These are phyloP conservation scores for Ormyrus rosae DNA, from an alignment of 2,888 invertebrate species.

Conservation along the genomic window DNA sequence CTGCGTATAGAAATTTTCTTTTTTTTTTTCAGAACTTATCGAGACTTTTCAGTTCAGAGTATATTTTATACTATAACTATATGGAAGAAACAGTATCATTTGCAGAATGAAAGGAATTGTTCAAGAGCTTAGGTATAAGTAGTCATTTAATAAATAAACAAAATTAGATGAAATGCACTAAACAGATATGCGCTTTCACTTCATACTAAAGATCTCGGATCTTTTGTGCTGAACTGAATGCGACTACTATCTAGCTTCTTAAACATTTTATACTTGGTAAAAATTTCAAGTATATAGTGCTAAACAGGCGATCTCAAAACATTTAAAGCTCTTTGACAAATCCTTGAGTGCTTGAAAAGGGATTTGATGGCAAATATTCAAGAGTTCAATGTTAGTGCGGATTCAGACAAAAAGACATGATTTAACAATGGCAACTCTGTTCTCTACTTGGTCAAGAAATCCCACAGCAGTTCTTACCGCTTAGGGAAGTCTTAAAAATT, in stretches of 20 bases:
- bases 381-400: conserved; percentile 25
- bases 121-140: conserved; percentile 6
- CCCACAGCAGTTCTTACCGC: conserved; percentile 11
- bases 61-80: conserved; percentile 31
- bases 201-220: conserved; percentile 6
- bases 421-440: conserved; percentile 43
- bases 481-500: conserved; percentile 31
- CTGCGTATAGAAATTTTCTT: conserved; percentile 18
- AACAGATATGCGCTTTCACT: conserved; percentile 17
- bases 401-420: conserved; percentile 9
- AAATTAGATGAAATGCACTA: conserved; percentile 24
- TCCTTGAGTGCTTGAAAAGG: conserved; percentile 19
- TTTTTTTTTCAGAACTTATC: conserved; percentile 22
- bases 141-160: conserved; percentile 12
- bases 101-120: conserved; percentile 27
- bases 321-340: conserved; percentile 41
- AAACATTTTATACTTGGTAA: conserved; percentile 17
- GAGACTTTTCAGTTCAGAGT: conserved; percentile 21
- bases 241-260: not conserved
- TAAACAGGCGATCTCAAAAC: conserved; percentile 9
- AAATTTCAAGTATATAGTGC: conserved; percentile 23
- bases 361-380: conserved; percentile 39
- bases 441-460: conserved; percentile 1
- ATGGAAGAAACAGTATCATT: conserved; percentile 21
- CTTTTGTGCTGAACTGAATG: conserved; percentile 10